These are phyloP conservation scores for Conus ventricosus DNA, from an alignment of 1,140 invertebrate species.

Conservation along the genomic window DNA sequence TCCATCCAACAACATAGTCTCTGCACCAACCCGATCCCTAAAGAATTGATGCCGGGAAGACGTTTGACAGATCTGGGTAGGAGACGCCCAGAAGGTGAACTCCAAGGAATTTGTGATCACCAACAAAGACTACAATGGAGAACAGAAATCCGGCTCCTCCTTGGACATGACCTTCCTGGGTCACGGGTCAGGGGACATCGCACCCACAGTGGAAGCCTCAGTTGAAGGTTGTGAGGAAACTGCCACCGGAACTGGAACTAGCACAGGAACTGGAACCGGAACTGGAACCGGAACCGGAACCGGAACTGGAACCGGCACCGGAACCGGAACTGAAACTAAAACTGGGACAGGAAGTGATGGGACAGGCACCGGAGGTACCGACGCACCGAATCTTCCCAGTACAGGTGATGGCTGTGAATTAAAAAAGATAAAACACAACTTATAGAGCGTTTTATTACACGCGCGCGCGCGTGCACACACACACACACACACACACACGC, in stretches of 20 bases:
- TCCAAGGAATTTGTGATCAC: slow-evolving; percentile 33
- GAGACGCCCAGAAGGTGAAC: background rate
- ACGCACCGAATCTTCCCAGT: background rate
- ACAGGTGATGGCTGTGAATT: background rate
- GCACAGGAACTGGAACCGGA: background rate
- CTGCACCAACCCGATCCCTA: background rate
- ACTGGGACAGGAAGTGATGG: background rate
- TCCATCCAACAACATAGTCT: background rate
- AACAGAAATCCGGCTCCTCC: slow-evolving; percentile 29
- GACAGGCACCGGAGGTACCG: background rate
- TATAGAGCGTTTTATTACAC: background rate
- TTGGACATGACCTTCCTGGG: slow-evolving; percentile 42
- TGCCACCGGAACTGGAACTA: background rate
- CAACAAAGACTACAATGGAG: slow-evolving; percentile 39
- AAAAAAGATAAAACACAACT: no score
- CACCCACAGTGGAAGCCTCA: slow-evolving; percentile 9
- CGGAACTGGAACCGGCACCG: background rate
- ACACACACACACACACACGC: background rate
- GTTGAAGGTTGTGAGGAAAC: slow-evolving; percentile 22
- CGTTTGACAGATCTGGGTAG: slow-evolving; percentile 23
- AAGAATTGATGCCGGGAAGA: background rate
- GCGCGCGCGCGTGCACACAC: background rate
- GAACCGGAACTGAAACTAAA: background rate
- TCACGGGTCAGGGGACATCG: slow-evolving; percentile 35
- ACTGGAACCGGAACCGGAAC: background rate